Evolutionary conservation across 1,140 invertebrate genomes (phyloP).

Genomic region (Drosophila virilis): DNA sequence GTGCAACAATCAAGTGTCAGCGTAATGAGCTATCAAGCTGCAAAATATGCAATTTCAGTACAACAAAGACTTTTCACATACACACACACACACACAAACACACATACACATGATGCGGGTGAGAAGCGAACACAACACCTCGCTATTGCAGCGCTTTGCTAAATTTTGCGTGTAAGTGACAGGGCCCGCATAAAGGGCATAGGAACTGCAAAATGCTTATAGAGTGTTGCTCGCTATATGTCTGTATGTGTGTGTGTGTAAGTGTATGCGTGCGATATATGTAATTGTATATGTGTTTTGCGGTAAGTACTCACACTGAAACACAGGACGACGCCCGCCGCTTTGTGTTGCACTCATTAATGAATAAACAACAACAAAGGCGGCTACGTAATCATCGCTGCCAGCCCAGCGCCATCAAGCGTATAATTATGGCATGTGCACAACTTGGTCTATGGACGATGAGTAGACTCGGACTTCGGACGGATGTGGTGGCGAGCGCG

Average conservation of each 20-base stretch:
- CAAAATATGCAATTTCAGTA: slow-evolving; percentile 81
- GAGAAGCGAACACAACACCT: slow-evolving; percentile 58
- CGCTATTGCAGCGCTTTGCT: slow-evolving; percentile 76
- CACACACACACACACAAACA: slow-evolving; percentile 8
- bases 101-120: slow-evolving; percentile 47
- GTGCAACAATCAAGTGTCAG: slow-evolving; percentile 81
- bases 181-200: slow-evolving; percentile 73
- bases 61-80: slow-evolving; percentile 55
- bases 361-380: slow-evolving; percentile 73
- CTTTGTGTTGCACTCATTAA: slow-evolving; percentile 82
- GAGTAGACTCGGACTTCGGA: slow-evolving; percentile 7
- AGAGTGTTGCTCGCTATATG: slow-evolving; percentile 26
- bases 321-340: slow-evolving; percentile 29
- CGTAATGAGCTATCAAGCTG: slow-evolving; percentile 82
- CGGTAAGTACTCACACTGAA: slow-evolving; percentile 18
- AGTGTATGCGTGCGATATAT: slow-evolving; percentile 20
- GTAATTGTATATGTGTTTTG: slow-evolving; percentile 12
- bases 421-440: slow-evolving; percentile 69
- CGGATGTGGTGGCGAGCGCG: slow-evolving; percentile 40
- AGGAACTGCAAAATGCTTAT: slow-evolving; percentile 56
- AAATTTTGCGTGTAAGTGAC: slow-evolving; percentile 82
- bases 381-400: slow-evolving; percentile 77
- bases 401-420: slow-evolving; percentile 72
- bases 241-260: slow-evolving; percentile 32
- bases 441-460: slow-evolving; percentile 3